Evolutionary conservation across 2,888 invertebrate genomes (phyloP), one percentile per base, ranked within the genome.

Genomic region (Cantharis flavilabris): DNA sequence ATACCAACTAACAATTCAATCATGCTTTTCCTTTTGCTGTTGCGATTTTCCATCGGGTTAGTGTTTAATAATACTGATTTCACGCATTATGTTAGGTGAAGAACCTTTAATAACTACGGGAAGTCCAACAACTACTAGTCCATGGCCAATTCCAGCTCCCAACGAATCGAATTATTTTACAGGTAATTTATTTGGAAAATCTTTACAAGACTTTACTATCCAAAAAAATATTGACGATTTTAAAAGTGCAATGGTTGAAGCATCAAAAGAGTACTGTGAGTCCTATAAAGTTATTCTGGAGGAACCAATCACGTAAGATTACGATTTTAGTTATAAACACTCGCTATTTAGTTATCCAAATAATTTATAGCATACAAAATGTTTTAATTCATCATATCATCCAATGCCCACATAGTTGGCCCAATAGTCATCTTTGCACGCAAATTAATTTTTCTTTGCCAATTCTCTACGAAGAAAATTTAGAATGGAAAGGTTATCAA

Each of bases 331-430:
- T 13, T n/a, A 13, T 28, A 73, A 30, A 76, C 23, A 49, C 49
- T 70, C 20, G 30, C 1, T n/a, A 70, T 72, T 71, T 71, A 23
- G n/a, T 11, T 18, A 28, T 69, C 7, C 28, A 71, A 62, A 26
- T 26, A 71, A 75, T 9, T 67, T 76, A 18, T 49, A 78, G 82
- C 13, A 23, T 18, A 72, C 49, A 75, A 11, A 81, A 83, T 74
- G 75, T 83, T 26, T 63, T 70, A 9, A 78, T 83, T 9, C 49
- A 79, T 9, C n/a, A 71, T n/a, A 62, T 79, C 9, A 65, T 69
- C 1, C 16, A 65, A 11, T 83, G 83, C 71, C 78, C 79, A 0
- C 69, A 62, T 20, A 70, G 71, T 16, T 83, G 83, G 83, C 82
- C 83, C 1, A 62, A 80, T 14, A 74, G 76, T 33, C 70, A 79